Base-by-base conservation (phyloP, 2,888 invertebrate genomes). In the Drosophila planitibia region DNA sequence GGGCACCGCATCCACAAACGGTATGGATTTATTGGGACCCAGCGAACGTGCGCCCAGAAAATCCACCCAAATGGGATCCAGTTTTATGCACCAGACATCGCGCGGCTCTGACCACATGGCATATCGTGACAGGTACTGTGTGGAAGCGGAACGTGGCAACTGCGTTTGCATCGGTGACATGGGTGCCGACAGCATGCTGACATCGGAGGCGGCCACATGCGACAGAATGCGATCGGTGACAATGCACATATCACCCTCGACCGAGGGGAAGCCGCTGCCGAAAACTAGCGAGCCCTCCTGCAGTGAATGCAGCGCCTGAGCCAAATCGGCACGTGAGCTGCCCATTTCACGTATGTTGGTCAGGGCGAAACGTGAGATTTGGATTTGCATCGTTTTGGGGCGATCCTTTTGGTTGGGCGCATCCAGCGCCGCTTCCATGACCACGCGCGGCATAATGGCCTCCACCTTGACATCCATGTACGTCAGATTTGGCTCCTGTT, bases 11-110 rank as follows among this genome's bases (percentile, higher is more conserved):
- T 97, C 97, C 35, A 97, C 93, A 91, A 97, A 95, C 3, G 97
- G 96, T 77, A 97, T 96, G 0, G 97, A 95, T 86, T 96, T 96
- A 90, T 95, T 95, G 68, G 95, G 95, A 2, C 96, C 96, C 33
- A 95, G 94, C 0, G 97, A 97, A 35, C 97, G 95, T 1, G 97
- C 97, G 9, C 98, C 98, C 74, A 96, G 95, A 93, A 98, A 98
- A 93, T 99, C 99, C 16, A 97, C 96, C 98, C 98, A 99, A 55
- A 98, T 95, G 0, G 99, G 98, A 92, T 99, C 98, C 51, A 97
- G 94, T 83, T 96, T 95, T 19, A 97, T 95, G 92, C 97, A 97
- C 97, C 98, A 99, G 16, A 99, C 96, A 84, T 97, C 96, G 80
- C 97, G 95, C n/a, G 96, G 96, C 92, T 97, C 97, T 0, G 96